phyloP scores from a whole-genome alignment of 2,113 vertebrate species.

The Bufo gargarizans region DNA sequence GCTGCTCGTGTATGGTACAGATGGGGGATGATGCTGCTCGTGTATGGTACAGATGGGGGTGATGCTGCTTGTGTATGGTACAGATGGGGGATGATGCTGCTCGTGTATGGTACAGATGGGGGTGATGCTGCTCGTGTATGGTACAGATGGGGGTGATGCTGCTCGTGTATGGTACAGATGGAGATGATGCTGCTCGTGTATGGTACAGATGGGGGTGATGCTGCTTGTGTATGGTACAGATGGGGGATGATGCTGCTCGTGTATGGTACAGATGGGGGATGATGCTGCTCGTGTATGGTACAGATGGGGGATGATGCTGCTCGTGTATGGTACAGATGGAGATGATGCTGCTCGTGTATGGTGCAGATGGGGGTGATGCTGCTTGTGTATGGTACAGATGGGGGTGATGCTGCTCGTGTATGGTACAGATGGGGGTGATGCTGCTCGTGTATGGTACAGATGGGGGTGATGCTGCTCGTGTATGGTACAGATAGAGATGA shows the following conservation, averaged over 20 bases:
- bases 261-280: neutral
- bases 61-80: no score
- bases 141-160: neutral
- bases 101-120: no score
- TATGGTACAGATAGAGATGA: neutral
- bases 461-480: neutral
- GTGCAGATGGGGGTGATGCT: neutral
- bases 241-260: neutral
- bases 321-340: neutral
- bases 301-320: neutral
- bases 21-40: no score
- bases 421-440: neutral
- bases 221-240: neutral
- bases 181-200: neutral
- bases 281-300: neutral
- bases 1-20: neutral
- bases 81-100: no score
- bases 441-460: neutral
- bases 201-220: neutral
- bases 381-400: neutral
- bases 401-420: neutral
- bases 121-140: neutral
- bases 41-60: no score
- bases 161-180: neutral
- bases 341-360: neutral